These are phyloP conservation scores for Ochotona princeps DNA, from an alignment of 2,113 vertebrate species.

Conservation along the genomic window DNA sequence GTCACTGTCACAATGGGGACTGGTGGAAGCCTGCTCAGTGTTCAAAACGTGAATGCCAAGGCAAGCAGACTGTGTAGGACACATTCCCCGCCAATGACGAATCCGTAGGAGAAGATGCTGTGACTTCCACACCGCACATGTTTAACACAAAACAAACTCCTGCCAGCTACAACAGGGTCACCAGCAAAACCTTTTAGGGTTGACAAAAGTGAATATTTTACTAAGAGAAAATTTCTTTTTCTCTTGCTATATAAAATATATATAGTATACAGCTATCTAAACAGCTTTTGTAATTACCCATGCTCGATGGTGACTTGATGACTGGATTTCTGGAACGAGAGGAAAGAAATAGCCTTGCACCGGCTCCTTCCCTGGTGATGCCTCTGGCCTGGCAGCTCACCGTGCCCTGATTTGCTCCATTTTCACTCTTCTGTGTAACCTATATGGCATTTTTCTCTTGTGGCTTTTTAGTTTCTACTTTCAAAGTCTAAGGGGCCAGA, in stretches of 20 bases:
- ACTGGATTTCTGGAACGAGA: conserved; percentile 59
- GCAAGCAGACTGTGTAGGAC: conserved; percentile 93
- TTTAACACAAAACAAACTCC: conserved; percentile 65
- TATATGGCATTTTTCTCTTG: conserved; percentile 55
- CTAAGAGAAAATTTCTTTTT: conserved; percentile 63
- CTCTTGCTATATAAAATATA: conserved; percentile 67
- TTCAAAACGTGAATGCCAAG: conserved; percentile 98
- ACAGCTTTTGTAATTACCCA: conserved; percentile 71
- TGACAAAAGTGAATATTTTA: conserved; percentile 79
- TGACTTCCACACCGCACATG: conserved; percentile 65
- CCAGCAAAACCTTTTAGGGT: conserved; percentile 82
- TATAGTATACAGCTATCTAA: conserved; percentile 64
- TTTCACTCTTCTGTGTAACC: conserved; percentile 58
- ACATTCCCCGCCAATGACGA: conserved; percentile 55
- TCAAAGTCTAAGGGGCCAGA: conserved; percentile 71
- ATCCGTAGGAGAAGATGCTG: conserved; percentile 63
- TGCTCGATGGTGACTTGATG: conserved; percentile 68
- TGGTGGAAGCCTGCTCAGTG: conserved; percentile 99
- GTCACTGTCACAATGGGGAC: conserved; percentile 98
- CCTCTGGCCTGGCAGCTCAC: background rate
- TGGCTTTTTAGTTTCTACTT: conserved; percentile 63
- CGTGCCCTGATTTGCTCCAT: conserved; percentile 21
- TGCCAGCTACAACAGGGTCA: conserved; percentile 81
- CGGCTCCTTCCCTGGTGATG: conserved; percentile 43
- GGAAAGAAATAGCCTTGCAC: background rate